Conservation (phyloP, 1,140 invertebrate species). For the Mya arenaria region DNA sequence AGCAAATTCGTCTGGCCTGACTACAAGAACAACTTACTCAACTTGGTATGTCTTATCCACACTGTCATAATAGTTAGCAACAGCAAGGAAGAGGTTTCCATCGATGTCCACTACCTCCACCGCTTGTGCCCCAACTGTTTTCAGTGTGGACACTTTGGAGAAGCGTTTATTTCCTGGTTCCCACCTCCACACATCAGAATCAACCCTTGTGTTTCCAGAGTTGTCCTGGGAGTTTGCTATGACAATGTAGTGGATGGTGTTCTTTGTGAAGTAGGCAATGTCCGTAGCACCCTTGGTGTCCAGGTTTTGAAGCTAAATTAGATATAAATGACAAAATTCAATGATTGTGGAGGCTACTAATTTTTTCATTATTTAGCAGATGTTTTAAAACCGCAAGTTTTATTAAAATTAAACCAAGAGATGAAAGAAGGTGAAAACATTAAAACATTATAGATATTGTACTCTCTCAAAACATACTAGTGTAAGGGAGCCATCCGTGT, state of each 20-base stretch:
- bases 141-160: conserved; percentile 57
- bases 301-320: conserved; percentile 72
- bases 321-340: background rate
- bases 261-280: conserved; percentile 66
- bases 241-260: conserved; percentile 65
- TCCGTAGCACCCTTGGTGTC: conserved; percentile 70
- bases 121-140: conserved; percentile 67
- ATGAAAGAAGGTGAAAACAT: background rate
- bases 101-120: conserved; percentile 66
- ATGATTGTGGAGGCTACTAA: no score
- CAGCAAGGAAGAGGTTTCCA: conserved; percentile 68
- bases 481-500: conserved; percentile 62
- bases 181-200: conserved; percentile 71
- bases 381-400: no score
- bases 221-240: conserved; percentile 74
- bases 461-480: conserved; percentile 63
- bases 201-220: conserved; percentile 65
- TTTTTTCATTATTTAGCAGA: no score
- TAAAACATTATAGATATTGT: background rate
- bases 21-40: conserved; percentile 54
- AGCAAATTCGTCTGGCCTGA: no score
- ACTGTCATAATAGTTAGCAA: conserved; percentile 75
- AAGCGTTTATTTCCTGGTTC: conserved; percentile 63
- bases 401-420: no score
- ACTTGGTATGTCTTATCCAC: conserved; percentile 56